These are phyloP conservation scores for Drosophila burlai DNA, from an alignment of 1,140 invertebrate species.

Conservation along the genomic window DNA sequence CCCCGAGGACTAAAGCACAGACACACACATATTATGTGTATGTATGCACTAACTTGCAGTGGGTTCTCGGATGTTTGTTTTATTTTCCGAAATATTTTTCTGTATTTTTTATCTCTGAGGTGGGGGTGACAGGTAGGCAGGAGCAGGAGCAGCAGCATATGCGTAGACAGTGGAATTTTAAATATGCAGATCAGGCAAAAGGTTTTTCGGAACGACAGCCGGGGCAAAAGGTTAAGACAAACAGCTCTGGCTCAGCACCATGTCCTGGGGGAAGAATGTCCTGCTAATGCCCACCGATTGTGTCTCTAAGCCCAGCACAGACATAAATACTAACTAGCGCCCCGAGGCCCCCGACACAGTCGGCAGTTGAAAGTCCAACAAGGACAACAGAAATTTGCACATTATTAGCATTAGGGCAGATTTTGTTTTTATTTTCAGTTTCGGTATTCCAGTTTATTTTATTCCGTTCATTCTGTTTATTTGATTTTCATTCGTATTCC, in stretches of 20 bases:
- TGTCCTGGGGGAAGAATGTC: constrained; percentile 45
- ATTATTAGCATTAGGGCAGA: constrained; percentile 72
- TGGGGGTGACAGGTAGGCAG: constrained; percentile 17
- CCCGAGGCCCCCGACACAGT: constrained; percentile 39
- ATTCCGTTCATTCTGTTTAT: constrained; percentile 35
- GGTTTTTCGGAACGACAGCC: constrained; percentile 34
- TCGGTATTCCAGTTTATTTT: constrained; percentile 31
- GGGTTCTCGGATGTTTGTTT: constrained; percentile 18
- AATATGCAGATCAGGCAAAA: constrained; percentile 75
- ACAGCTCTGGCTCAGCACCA: constrained; percentile 31
- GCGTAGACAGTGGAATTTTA: constrained; percentile 64
- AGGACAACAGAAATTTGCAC: constrained; percentile 62
- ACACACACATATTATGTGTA: constrained; percentile 7
- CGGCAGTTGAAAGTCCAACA: neutral
- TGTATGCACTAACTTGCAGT: constrained; percentile 32
- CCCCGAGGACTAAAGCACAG: constrained; percentile 36
- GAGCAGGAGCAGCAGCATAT: constrained; percentile 28
- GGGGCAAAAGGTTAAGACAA: constrained; percentile 61
- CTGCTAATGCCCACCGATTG: constrained; percentile 51
- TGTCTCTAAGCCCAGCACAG: constrained; percentile 50
- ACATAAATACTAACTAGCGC: constrained; percentile 68
- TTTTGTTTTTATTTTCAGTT: constrained; percentile 69
- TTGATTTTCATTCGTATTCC: constrained; percentile 37
- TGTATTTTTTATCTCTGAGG: constrained; percentile 10
- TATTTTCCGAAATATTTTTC: constrained; percentile 12